Percentiles rank a stretch among this genome's conserved stretches.
Conservation (phyloP, 2,888 invertebrate genomes). For the Polydrusus cervinus region DNA sequence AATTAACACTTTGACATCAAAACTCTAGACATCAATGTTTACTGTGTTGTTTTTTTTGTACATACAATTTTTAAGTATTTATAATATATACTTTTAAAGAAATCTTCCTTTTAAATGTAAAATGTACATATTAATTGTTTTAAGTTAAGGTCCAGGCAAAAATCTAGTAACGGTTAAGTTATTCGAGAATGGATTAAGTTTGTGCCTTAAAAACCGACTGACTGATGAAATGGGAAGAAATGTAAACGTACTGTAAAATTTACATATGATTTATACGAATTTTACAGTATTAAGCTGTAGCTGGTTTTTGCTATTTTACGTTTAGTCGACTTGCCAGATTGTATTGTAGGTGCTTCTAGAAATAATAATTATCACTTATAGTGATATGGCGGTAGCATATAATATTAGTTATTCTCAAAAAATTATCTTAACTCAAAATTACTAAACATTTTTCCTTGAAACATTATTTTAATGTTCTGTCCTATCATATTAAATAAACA, state of each 20-base stretch:
- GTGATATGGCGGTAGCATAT: slow-evolving; percentile 39
- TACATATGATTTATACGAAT: slow-evolving; percentile 7
- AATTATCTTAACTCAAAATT: slow-evolving; percentile 23
- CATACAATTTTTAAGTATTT: slow-evolving; percentile 43
- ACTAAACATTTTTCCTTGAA: background rate
- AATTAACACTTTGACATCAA: slow-evolving; percentile 35
- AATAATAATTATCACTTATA: slow-evolving; percentile 44
- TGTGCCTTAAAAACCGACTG: slow-evolving; percentile 45
- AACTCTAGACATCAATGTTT: slow-evolving; percentile 21
- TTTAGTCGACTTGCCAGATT: slow-evolving; percentile 48
- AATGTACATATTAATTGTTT: slow-evolving; percentile 47
- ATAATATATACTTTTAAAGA: slow-evolving; percentile 34
- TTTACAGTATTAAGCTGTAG: slow-evolving; percentile 26
- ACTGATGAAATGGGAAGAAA: slow-evolving; percentile 32
- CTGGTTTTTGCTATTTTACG: slow-evolving; percentile 35
- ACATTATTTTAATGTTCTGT: slow-evolving; percentile 5
- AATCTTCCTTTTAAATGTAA: slow-evolving; percentile 37
- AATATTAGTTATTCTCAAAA: slow-evolving; percentile 24
- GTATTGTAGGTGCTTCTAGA: slow-evolving; percentile 44
- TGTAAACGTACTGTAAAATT: slow-evolving; percentile 18
- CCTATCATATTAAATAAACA: background rate
- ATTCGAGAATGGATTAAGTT: slow-evolving; percentile 37
- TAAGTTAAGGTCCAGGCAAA: slow-evolving; percentile 38
- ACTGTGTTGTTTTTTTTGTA: slow-evolving; percentile 41
- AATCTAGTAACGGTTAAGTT: slow-evolving; percentile 27